Evolutionary conservation across 1,140 invertebrate species (phyloP), one percentile per base, ranked within the genome.

Genomic region (Calycopis cecrops): DNA sequence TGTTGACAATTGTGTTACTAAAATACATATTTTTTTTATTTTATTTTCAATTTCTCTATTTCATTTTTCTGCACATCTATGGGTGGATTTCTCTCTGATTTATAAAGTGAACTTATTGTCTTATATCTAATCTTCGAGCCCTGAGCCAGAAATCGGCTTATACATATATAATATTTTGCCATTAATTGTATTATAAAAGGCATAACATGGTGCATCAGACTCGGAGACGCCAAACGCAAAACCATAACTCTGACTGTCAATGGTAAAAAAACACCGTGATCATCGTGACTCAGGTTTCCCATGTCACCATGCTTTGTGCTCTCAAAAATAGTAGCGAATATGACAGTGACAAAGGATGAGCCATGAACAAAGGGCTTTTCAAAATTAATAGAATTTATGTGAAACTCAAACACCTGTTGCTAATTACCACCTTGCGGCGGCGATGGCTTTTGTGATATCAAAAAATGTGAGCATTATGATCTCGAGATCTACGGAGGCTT

Each of bases 371-470:
- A 69, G 66, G 57, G n/a, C 37, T 66, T 68, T 37, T 50, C 49
- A 74, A 73, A 76, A 64, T 67, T 59, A 52, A 65, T 65, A 68
- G 62, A 75, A 84, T 82, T 82, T 77, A 82, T 85, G 68, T 60
- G 71, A 74, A 72, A 79, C 73, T 62, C 63, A 63, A 71, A 71
- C 78, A 84, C 83, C 83, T 86, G 83, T 86, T 70, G 60, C 76
- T 84, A 86, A 86, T 86, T 86, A 77, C 80, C 80, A 81, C 83
- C 79, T 79, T 85, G 82, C 73, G 83, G 79, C 82, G 82, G 82
- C 63, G 68, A 67, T 71, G 33, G 63, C 69, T 71, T 82, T 80
- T 76, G 69, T 70, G 66, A 73, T 69, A 57, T 54, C 52, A 71
- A 74, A 79, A 74, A 73, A 70, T 71, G 57, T 71, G 62, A 69